A percentile compares a stretch with the other conserved stretches of the same genome.
Conservation (phyloP, 2,113 vertebrate species). For the Gobiocypris rarus region DNA sequence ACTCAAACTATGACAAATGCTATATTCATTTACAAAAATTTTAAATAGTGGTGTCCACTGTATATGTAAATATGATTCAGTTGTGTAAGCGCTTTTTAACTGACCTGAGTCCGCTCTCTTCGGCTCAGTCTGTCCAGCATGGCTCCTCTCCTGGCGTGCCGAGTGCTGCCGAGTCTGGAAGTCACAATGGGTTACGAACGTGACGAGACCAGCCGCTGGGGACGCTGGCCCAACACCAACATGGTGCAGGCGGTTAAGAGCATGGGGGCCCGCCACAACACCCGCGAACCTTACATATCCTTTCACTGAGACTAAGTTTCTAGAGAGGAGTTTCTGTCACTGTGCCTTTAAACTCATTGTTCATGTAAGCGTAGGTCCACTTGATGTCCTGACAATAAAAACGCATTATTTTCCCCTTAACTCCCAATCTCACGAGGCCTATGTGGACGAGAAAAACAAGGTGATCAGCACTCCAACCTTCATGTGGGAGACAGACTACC, state of each 20-base stretch:
- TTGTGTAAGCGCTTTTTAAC: neutral
- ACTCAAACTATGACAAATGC: neutral
- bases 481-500: conserved; percentile 78
- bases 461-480: conserved; percentile 77
- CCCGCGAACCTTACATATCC: conserved; percentile 77
- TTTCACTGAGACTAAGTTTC: conserved; percentile 50
- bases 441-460: conserved; percentile 78
- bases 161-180: conserved; percentile 71
- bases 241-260: conserved; percentile 74
- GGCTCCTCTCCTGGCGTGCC: conserved; percentile 73
- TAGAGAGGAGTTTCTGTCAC: neutral
- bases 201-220: conserved; percentile 73
- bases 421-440: conserved; percentile 65
- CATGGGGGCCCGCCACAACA: conserved; percentile 73
- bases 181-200: conserved; percentile 76
- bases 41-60: neutral
- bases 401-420: conserved; percentile 59
- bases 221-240: conserved; percentile 72
- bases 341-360: neutral
- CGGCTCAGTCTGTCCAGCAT: conserved; percentile 71
- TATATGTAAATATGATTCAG: neutral
- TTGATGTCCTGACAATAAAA: neutral
- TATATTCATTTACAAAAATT: neutral
- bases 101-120: neutral
- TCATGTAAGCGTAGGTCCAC: neutral